These are phyloP conservation scores for Poliocrania exsul DNA, from an alignment of 2,797 vertebrate genomes.

Conservation along the genomic window DNA sequence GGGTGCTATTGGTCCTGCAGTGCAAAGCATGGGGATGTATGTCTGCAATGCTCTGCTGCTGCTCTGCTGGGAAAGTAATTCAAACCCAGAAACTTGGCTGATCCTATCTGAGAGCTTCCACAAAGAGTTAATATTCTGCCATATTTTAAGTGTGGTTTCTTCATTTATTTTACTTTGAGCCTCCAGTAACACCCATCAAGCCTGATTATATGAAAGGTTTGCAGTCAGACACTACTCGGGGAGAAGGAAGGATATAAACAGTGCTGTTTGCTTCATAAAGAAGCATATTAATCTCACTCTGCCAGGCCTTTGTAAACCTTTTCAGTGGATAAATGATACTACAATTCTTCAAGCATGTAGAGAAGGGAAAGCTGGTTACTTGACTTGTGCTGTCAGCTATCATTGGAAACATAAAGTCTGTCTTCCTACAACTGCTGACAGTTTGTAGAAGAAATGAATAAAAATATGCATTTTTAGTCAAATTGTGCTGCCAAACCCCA, in stretches of 20 bases:
- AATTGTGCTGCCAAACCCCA: background rate
- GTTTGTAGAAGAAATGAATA: slow-evolving; percentile 16
- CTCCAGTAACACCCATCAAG: background rate
- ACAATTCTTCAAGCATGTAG: slow-evolving; percentile 7
- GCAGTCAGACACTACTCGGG: background rate
- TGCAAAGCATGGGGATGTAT: background rate
- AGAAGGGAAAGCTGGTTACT: slow-evolving; percentile 20
- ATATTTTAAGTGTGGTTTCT: background rate
- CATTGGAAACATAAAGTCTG: background rate
- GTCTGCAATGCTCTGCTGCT: background rate
- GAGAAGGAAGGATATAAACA: slow-evolving; percentile 1
- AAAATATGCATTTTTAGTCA: slow-evolving; percentile 16
- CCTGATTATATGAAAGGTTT: background rate
- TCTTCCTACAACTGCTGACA: slow-evolving; percentile 33
- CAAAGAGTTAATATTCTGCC: background rate
- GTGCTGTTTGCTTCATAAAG: slow-evolving; percentile 1
- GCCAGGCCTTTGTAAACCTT: slow-evolving; percentile 42
- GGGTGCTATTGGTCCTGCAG: background rate
- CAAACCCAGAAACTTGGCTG: background rate
- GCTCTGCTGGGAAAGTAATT: background rate
- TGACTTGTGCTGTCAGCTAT: slow-evolving; percentile 42
- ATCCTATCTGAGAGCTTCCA: background rate
- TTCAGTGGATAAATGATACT: slow-evolving; percentile 25
- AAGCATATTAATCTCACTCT: slow-evolving; percentile 42
- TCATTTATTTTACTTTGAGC: slow-evolving; percentile 1